phyloP scores from a whole-genome alignment of 2,797 vertebrate genomes.

The Esox masquinongy region DNA sequence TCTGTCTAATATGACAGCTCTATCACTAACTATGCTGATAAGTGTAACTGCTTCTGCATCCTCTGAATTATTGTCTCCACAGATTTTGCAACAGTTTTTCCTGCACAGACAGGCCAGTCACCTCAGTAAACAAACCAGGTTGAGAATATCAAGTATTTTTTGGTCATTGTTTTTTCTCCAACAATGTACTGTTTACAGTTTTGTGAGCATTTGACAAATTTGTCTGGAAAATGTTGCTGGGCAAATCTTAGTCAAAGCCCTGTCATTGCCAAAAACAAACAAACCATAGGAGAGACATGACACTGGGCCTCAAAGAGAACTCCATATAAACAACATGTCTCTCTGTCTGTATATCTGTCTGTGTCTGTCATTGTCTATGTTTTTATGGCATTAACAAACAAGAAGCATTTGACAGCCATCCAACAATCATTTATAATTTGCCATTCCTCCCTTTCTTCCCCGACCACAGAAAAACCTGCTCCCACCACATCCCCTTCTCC shows the following conservation, averaged over 20 bases:
- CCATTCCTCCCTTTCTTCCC: not conserved
- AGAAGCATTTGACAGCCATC: not conserved
- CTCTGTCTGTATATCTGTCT: not conserved
- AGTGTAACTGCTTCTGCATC: not conserved
- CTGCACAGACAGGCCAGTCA: not conserved
- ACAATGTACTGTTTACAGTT: not conserved
- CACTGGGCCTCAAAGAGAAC: not conserved
- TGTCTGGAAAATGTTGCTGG: not conserved
- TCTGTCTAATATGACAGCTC: not conserved
- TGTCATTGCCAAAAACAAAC: not conserved
- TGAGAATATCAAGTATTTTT: not conserved
- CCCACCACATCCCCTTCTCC: not conserved
- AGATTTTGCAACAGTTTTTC: not conserved
- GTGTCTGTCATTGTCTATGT: not conserved
- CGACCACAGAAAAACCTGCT: not conserved
- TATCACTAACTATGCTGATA: not conserved
- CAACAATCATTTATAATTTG: not conserved
- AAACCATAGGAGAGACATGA: not conserved
- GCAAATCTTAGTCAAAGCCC: too few species aligned
- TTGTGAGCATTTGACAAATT: not conserved
- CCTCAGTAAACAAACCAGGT: not conserved
- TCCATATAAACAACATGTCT: not conserved
- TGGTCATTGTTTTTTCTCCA: not conserved
- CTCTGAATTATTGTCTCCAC: not conserved
- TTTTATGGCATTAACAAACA: not conserved